phyloP scores from a whole-genome alignment of 2,888 invertebrate genomes.

The Lydus trimaculatus region DNA sequence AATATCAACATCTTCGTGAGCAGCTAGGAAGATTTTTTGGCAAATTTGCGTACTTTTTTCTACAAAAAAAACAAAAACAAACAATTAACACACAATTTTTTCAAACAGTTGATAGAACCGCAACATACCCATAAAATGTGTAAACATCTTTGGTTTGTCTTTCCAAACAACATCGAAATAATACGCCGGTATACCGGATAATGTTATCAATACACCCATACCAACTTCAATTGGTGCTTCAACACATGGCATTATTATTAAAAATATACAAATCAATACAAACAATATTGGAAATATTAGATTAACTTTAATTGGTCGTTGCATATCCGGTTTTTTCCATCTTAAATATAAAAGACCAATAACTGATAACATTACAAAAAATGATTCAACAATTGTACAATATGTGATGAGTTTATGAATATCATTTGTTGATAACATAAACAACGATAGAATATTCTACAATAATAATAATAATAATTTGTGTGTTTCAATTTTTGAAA shows the following conservation, averaged over 20 bases:
- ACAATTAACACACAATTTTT: no score
- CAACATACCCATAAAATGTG: constrained; percentile 65
- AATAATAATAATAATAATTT: constrained; percentile 45
- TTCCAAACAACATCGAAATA: constrained; percentile 74
- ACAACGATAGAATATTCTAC: constrained; percentile 81
- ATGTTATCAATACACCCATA: constrained; percentile 78
- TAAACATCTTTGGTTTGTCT: constrained; percentile 70
- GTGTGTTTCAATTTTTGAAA: background rate
- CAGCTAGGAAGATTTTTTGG: constrained; percentile 78
- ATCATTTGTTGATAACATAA: constrained; percentile 86
- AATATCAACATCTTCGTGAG: constrained; percentile 72
- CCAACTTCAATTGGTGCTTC: constrained; percentile 82
- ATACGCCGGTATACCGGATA: constrained; percentile 86
- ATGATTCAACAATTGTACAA: constrained; percentile 90
- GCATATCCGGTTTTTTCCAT: constrained; percentile 78
- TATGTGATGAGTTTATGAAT: constrained; percentile 89
- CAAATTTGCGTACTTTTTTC: constrained; percentile 68
- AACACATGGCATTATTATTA: constrained; percentile 80
- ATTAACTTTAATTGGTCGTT: constrained; percentile 83
- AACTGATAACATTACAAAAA: constrained; percentile 89
- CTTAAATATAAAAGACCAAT: constrained; percentile 85
- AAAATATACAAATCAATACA: constrained; percentile 77
- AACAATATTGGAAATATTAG: constrained; percentile 74
- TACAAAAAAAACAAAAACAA: constrained; percentile 58
- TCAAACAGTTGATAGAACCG: no score